Conservation (phyloP, 2,888 invertebrate species). For the Noctua janthina region DNA sequence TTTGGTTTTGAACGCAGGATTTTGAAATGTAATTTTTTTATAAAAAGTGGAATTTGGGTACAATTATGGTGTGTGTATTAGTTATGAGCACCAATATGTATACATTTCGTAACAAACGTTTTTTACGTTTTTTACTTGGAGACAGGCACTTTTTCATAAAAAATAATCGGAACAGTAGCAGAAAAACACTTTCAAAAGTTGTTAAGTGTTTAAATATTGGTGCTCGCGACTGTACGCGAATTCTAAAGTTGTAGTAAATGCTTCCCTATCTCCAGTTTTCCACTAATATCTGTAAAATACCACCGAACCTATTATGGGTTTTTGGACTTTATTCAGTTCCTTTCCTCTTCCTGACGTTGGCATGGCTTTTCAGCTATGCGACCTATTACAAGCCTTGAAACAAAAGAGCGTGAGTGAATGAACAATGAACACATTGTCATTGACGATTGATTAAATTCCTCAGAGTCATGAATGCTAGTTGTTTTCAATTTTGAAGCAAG, state of each 20-base stretch:
- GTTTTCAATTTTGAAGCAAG: background rate
- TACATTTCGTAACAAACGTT: too few relatives aligned
- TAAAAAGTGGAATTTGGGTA: background rate
- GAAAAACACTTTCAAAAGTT: too few relatives aligned
- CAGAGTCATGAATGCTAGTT: background rate
- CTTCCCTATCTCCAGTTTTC: background rate
- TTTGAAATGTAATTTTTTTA: slow-evolving; percentile 14
- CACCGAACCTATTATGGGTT: background rate
- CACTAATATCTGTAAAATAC: background rate
- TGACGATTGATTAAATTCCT: background rate
- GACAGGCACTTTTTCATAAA: too few relatives aligned
- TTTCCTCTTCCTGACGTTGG: background rate
- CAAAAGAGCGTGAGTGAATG: background rate
- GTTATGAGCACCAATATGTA: too few relatives aligned
- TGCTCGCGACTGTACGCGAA: background rate
- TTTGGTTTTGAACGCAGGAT: slow-evolving; percentile 21
- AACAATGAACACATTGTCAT: background rate
- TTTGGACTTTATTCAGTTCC: background rate
- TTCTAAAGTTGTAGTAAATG: background rate
- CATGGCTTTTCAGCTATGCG: background rate
- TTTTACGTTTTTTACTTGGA: too few relatives aligned
- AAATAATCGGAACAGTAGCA: too few relatives aligned
- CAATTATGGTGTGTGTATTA: background rate
- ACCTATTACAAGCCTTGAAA: background rate
- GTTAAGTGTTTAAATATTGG: too few relatives aligned